A percentile compares a stretch with the other conserved stretches of the same genome.
These are phyloP conservation scores for Rutpela maculata DNA, from an alignment of 2,888 invertebrate species.

Conservation along the genomic window DNA sequence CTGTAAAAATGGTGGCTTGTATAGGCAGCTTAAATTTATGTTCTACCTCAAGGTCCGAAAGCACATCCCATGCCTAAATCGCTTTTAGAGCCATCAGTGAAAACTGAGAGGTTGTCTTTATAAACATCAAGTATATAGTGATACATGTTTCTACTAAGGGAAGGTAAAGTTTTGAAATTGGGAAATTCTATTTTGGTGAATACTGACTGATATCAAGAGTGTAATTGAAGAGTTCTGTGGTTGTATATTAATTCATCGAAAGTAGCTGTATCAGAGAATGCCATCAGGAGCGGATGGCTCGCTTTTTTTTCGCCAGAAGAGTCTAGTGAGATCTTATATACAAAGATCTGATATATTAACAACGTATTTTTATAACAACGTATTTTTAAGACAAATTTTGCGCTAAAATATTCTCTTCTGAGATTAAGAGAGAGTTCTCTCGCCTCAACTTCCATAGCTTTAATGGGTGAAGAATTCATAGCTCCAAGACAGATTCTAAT, in stretches of 20 bases:
- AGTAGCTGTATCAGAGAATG: neutral
- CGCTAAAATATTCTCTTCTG: neutral
- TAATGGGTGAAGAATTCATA: too few relatives aligned
- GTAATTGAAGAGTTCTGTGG: too few relatives aligned
- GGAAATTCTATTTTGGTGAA: neutral
- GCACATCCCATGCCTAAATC: neutral
- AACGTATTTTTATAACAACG: neutral
- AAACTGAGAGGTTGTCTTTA: too few relatives aligned
- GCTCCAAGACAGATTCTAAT: too few relatives aligned
- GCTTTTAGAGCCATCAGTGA: too few relatives aligned
- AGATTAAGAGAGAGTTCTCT: too few relatives aligned
- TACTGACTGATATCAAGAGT: neutral
- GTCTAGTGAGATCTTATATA: neutral
- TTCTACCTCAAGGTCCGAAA: neutral
- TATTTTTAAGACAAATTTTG: conserved; percentile 16
- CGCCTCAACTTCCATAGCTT: too few relatives aligned
- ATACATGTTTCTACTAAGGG: neutral
- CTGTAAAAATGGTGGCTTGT: neutral
- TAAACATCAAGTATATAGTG: too few relatives aligned
- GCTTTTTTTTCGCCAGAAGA: neutral
- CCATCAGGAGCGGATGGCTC: neutral
- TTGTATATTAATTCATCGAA: too few relatives aligned
- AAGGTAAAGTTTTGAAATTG: neutral
- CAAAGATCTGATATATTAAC: neutral
- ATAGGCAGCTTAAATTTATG: neutral